Conservation (phyloP, 2,113 vertebrate genomes). For the Climacteris rufus region DNA sequence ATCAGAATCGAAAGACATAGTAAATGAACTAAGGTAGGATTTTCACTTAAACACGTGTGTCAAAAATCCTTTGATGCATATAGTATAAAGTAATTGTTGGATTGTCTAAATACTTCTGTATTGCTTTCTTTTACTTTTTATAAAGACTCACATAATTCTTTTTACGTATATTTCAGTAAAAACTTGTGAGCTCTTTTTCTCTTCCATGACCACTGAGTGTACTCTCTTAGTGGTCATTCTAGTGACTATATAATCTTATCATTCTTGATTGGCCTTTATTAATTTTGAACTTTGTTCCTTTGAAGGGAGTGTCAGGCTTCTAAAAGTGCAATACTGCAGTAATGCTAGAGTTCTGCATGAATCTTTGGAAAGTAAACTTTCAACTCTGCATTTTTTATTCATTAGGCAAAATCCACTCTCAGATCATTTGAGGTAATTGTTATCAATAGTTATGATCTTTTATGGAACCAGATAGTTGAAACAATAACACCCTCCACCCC, state of each 20-base stretch:
- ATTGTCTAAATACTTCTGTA: neutral
- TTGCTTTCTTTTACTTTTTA: neutral
- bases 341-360: neutral
- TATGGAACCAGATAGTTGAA: neutral
- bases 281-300: neutral
- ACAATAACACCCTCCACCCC: neutral
- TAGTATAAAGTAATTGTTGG: neutral
- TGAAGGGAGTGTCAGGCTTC: neutral
- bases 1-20: neutral
- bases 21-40: neutral
- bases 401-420: neutral
- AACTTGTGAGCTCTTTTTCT: neutral
- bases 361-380: neutral
- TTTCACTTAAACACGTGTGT: neutral
- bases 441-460: accelerated
- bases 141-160: neutral
- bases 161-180: neutral
- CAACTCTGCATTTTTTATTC: neutral
- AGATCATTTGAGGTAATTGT: neutral
- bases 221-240: neutral
- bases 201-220: neutral
- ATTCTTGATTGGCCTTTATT: neutral
- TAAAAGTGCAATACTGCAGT: neutral
- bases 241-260: neutral
- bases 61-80: neutral